Base-by-base conservation (phyloP, 1,140 invertebrate genomes). In the Chymomyza costata region DNA sequence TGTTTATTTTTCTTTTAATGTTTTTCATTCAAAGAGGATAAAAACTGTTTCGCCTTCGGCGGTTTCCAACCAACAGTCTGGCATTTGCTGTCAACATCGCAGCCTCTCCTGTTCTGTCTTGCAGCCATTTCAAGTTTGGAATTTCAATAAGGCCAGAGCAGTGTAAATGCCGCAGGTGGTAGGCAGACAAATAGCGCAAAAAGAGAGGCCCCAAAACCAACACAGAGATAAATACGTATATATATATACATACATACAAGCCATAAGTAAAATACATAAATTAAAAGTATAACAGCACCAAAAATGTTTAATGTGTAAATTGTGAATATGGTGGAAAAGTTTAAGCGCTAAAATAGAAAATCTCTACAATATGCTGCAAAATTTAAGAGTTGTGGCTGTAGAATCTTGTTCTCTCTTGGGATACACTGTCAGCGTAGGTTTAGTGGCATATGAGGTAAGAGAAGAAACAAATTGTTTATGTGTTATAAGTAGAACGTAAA, bases 221-320 rank as follows among this genome's bases (percentile, higher is more conserved):
- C 30, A 39, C 1, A 11, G 10, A 31, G 49, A n/a, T 63, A 39
- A 39, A 44, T 54, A n/a, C n/a, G n/a, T n/a, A n/a, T n/a, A n/a
- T n/a, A n/a, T n/a, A n/a, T 61, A 56, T 62, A 34, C 53, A 73
- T 10, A 53, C 68, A 71, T 73, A 71, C 51, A 73, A 71, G 48
- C 68, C 68, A 55, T 34, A 73, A 73, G 68, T 73, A 74, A n/a
- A 73, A 73, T 73, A 73, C 68, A 73, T 73, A 73, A 73, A 73
- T 73, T 73, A 73, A 73, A 74, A 55, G 68, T 68, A 69, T 73
- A 59, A 73, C 54, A 63, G 68, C 68, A 68, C 50, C n/a, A n/a
- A 53, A 54, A 73, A 58, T 73, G 64, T 59, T 73, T 73, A 73
- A 73, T 67, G 70, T 58, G 49, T 13, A 32, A 48, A 57, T 62